These are phyloP conservation scores for Dendrocincla tyrannina DNA, from an alignment of 2,797 vertebrate species.

Conservation along the genomic window DNA sequence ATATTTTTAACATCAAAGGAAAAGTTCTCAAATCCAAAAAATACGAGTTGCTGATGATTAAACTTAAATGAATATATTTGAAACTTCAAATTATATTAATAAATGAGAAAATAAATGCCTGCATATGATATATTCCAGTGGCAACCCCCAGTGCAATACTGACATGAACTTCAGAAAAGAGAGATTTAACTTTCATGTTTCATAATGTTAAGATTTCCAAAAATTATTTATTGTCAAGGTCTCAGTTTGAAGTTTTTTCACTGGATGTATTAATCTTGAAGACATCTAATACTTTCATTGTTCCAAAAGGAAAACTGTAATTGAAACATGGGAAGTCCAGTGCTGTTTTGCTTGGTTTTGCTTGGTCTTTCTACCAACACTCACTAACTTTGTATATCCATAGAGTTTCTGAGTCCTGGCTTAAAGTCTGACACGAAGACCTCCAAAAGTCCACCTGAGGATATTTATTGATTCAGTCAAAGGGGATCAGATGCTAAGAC, in stretches of 20 bases:
- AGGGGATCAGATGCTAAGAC: background rate
- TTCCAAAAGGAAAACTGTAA: background rate
- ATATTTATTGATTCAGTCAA: background rate
- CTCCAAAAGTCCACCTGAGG: background rate
- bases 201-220: background rate
- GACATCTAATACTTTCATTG: background rate
- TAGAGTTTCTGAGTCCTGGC: background rate
- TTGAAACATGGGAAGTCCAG: fast-evolving
- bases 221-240: background rate
- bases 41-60: background rate
- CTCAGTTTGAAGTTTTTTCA: background rate
- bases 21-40: background rate
- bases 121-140: background rate
- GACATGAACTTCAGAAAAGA: background rate
- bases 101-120: background rate
- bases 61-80: background rate
- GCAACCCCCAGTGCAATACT: background rate
- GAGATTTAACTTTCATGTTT: background rate
- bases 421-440: background rate
- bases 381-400: background rate
- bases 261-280: background rate
- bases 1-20: background rate
- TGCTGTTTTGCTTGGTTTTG: background rate
- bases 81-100: background rate
- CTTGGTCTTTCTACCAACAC: background rate